Evolutionary conservation across 2,113 vertebrate genomes (phyloP).

Genomic region (Lucifuga dentata): DNA sequence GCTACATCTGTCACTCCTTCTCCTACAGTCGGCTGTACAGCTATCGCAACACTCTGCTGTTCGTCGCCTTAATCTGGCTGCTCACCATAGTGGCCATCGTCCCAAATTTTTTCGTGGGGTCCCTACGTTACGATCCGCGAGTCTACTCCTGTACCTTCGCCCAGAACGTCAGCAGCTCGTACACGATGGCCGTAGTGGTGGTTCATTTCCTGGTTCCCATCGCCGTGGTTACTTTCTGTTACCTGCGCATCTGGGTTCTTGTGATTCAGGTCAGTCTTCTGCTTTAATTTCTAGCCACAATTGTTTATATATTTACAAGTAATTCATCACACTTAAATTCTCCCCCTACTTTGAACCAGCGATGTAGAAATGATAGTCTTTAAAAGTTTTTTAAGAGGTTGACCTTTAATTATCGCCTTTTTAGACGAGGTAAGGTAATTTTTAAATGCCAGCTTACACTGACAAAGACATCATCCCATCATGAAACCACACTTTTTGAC

Average conservation of each 20-base stretch:
- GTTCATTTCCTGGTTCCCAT: constrained; percentile 93
- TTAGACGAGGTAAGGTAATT: not conserved
- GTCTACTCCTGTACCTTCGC: constrained; percentile 93
- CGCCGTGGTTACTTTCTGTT: constrained; percentile 90
- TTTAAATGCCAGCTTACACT: constrained; percentile 34
- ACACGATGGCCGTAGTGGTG: constrained; percentile 87
- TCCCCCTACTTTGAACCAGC: not conserved
- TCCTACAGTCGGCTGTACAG: constrained; percentile 87
- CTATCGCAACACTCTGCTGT: constrained; percentile 86
- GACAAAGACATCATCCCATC: constrained; percentile 7
- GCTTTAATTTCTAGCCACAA: not conserved
- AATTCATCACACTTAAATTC: too few relatives aligned
- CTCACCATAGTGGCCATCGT: constrained; percentile 87
- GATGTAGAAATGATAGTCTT: constrained; percentile 2
- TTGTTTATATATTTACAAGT: not conserved
- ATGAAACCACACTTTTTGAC: constrained; percentile 3
- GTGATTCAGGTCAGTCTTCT: constrained; percentile 85
- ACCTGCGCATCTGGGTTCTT: constrained; percentile 91
- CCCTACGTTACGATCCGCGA: constrained; percentile 88
- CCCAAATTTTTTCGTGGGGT: constrained; percentile 91
- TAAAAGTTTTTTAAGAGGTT: not conserved
- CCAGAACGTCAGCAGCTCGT: constrained; percentile 88
- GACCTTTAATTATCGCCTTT: constrained; percentile 16
- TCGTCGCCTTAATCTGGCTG: constrained; percentile 84
- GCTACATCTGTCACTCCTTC: constrained; percentile 91